Conservation (phyloP, 2,797 vertebrate genomes). For the Lindbergichthys nudifrons region DNA sequence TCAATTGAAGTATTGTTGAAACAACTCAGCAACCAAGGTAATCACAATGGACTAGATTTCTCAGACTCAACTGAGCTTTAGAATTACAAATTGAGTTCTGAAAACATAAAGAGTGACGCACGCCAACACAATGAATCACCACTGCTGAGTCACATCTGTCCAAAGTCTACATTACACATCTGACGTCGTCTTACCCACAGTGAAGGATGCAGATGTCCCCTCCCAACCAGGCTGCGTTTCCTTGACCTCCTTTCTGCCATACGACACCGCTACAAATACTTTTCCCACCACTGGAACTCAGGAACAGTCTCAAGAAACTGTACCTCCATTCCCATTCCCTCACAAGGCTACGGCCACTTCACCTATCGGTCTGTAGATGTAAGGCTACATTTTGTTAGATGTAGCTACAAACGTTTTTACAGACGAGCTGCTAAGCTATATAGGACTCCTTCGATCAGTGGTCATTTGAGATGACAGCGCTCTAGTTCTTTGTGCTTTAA, state of each 20-base stretch:
- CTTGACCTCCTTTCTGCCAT: constrained; percentile 78
- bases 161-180: constrained; percentile 1
- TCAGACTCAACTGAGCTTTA: neutral
- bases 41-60: neutral
- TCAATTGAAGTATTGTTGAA: neutral
- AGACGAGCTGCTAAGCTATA: constrained; percentile 14
- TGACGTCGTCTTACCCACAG: constrained; percentile 83
- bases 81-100: neutral
- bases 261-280: constrained; percentile 31
- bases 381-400: constrained; percentile 45
- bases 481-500: constrained; percentile 49
- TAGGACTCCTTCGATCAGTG: constrained; percentile 15
- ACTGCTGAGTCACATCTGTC: neutral
- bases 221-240: constrained; percentile 57
- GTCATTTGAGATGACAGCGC: constrained; percentile 33
- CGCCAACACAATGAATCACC: constrained; percentile 2
- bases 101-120: constrained; percentile 6
- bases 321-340: constrained; percentile 46
- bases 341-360: neutral
- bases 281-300: constrained; percentile 24
- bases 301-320: constrained; percentile 26
- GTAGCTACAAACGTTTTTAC: neutral
- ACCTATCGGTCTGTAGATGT: constrained; percentile 11
- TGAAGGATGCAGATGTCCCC: constrained; percentile 73
- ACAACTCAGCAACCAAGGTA: neutral